Percentiles rank a stretch among this genome's conserved stretches.
These are phyloP conservation scores for Apamea sordens DNA, from an alignment of 2,888 invertebrate species.

Conservation along the genomic window DNA sequence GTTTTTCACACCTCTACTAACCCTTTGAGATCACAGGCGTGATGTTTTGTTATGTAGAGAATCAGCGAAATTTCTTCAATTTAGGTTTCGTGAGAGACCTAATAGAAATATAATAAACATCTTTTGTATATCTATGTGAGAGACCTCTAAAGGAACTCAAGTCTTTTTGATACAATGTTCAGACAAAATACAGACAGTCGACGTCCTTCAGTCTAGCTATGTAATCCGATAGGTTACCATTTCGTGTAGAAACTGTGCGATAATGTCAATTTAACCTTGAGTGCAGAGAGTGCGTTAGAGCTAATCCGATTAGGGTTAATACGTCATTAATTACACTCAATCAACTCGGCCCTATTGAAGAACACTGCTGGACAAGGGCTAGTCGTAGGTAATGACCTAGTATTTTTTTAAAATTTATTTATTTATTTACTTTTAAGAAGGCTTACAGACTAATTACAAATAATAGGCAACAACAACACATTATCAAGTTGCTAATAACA, in stretches of 20 bases:
- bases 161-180: not conserved
- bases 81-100: not conserved
- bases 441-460: too few relatives aligned
- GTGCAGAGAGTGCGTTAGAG: not conserved
- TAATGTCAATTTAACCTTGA: constrained; percentile 36
- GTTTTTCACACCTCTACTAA: not conserved
- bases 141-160: not conserved
- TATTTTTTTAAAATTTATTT: too few relatives aligned
- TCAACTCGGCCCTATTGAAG: not conserved
- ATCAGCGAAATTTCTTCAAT: not conserved
- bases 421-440: too few relatives aligned
- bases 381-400: not conserved
- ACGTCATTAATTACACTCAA: constrained; percentile 30
- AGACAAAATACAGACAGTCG: not conserved
- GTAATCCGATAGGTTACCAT: constrained; percentile 6
- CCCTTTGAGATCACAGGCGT: not conserved
- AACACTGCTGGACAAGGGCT: not conserved
- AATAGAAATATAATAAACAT: too few relatives aligned
- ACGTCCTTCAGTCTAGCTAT: constrained; percentile 4
- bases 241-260: not conserved
- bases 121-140: too few relatives aligned
- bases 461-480: too few relatives aligned
- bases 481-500: too few relatives aligned
- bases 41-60: not conserved
- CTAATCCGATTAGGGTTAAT: constrained; percentile 25